These are phyloP conservation scores for Pediacus dermestoides DNA, from an alignment of 2,888 invertebrate genomes.

Conservation along the genomic window DNA sequence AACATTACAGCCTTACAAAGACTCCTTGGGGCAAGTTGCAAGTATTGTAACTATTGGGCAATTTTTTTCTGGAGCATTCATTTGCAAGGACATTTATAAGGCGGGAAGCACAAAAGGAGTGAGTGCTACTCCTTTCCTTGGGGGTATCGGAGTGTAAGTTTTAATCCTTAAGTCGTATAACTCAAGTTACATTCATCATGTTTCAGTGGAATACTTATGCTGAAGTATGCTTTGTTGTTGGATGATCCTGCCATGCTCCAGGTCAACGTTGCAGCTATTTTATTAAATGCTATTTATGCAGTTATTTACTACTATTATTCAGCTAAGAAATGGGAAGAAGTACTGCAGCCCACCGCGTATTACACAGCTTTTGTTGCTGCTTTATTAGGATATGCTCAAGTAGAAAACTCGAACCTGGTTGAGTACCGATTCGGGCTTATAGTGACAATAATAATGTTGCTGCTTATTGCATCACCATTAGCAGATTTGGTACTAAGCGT, in stretches of 20 bases:
- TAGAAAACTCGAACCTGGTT: constrained; percentile 62
- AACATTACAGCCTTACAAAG: constrained; percentile 63
- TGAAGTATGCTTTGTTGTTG: constrained; percentile 72
- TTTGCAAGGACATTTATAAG: constrained; percentile 71
- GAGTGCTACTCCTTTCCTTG: constrained; percentile 68
- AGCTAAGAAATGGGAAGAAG: constrained; percentile 50
- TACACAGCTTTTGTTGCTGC: constrained; percentile 56
- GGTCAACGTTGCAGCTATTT: constrained; percentile 72
- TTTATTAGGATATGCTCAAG: constrained; percentile 61
- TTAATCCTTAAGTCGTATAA: constrained; percentile 4
- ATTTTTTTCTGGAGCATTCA: constrained; percentile 75
- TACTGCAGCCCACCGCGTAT: constrained; percentile 58
- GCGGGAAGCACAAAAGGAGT: constrained; percentile 63
- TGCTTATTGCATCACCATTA: constrained; percentile 68
- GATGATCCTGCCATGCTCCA: constrained; percentile 72
- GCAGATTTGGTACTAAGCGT: constrained; percentile 66
- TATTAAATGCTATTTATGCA: constrained; percentile 65
- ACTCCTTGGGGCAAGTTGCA: constrained; percentile 64
- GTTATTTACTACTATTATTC: constrained; percentile 65
- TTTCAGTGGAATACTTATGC: constrained; percentile 68
- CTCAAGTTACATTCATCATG: constrained; percentile 2
- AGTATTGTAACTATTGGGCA: constrained; percentile 74
- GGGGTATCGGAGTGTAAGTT: constrained; percentile 74
- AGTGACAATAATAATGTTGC: constrained; percentile 64
- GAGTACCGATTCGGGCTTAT: constrained; percentile 70